Base-by-base conservation (phyloP, 2,113 vertebrate genomes). In the Tricholaema leucomelas region DNA sequence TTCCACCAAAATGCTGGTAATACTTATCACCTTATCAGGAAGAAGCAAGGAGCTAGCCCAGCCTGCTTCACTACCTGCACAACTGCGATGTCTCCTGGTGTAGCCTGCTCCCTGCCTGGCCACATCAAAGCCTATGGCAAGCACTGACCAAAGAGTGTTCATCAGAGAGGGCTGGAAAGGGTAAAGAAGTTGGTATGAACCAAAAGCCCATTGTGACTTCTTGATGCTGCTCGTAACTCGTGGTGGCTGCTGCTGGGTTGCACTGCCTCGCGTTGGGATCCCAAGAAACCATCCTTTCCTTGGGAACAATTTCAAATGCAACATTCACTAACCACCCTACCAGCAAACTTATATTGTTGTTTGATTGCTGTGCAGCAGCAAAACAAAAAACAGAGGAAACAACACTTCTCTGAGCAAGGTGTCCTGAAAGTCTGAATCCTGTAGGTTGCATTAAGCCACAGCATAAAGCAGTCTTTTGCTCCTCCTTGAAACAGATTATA, bases 191-290 rank as follows among this genome's bases (percentile, higher is more conserved):
- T 10, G 0, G 4, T 4, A 9, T 17, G 63, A 91, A 55, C 18
- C 48, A 54, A 64, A 81, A 10, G 3, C 24, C 50, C 1, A 0
- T 30, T 54, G 28, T 0, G 12, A 19, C 35, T 72, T 52, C 48
- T 46, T 13, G 3, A 71, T 0, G 3, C 67, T 33, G 6, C n/a
- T 65, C 0, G 0, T 30, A 59, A 15, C 11, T 10, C 12, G 17
- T 7, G 16, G 54, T 21, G 48, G 58, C 69, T 14, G 9, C 69
- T 42, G 31, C 16, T 12, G 38, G 66, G 44, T 81, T 23, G 20
- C 5, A 23, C 18, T 27, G 55, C 9, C 16, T 80, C 0, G 0
- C 20, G 4, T 1, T 18, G 16, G 20, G 20, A 65, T 38, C 24
- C n/a, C 59, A 64, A 46, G 46, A 92, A 83, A 5, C 31, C 5